Base-by-base conservation (phyloP, 2,113 vertebrate species). In the Trichomycterus rosablanca region DNA sequence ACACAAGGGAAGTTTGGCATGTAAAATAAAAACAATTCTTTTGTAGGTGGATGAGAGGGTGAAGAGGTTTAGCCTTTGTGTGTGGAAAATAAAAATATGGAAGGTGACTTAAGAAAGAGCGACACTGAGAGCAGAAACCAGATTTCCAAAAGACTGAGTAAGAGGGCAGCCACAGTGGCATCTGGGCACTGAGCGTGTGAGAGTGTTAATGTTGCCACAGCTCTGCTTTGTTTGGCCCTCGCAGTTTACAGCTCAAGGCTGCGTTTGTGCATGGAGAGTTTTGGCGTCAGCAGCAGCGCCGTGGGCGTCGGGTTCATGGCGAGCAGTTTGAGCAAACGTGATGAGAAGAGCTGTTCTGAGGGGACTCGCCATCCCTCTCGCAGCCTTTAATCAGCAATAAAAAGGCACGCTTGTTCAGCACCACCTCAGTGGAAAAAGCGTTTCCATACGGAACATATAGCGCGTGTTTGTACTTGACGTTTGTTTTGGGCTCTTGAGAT, bases 311-410 rank as follows among this genome's bases (percentile, higher is more conserved):
- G 72, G 71, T 74, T 82, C 72, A 78, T 74, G 66, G 56, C 49
- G 75, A 78, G 74, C 76, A 83, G 78, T 83, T 83, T 42, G 39
- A 84, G 72, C 43, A 35, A 57, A 72, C 69, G 59, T 24, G 75
- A 59, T 72, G 76, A 34, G 58, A 71, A 68, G 40, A 19, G 51
- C 58, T 70, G 67, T 59, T 75, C 72, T 57, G 75, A 79, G 61
- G 73, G 65, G 67, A 74, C 72, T 75, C 71, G 40, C 67, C 68
- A 69, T 72, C 68, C 56, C 70, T 64, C 68, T 50, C 51, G 61
- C 54, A 70, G 61, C 50, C 70, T 75, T 78, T 78, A 79, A 80
- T 84, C 77, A 79, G 78, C 70, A 73, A 35, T 72, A 78, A 74
- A 71, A 73, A 57, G 37, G 54, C 63, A 16, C 24, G 45, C 44